Evolutionary conservation across 1,140 invertebrate species (phyloP).

Genomic region (Drosophila ohnishii): DNA sequence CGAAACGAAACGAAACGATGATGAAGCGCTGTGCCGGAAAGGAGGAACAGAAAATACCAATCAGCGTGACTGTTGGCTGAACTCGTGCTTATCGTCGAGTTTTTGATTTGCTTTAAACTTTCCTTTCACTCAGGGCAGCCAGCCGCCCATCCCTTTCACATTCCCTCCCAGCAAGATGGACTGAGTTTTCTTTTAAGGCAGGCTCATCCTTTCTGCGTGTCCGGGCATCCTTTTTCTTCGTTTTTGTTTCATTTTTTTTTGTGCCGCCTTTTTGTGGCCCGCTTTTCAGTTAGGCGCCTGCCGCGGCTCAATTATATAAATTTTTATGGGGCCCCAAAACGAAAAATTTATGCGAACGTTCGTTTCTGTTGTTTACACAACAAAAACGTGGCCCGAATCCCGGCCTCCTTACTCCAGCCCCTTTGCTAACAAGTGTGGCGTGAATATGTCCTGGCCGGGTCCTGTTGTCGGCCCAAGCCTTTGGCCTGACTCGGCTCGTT

Average conservation of each 20-base stretch:
- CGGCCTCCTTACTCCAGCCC: not conserved
- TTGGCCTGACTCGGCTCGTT: conserved; percentile 20
- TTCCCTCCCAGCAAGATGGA: conserved; percentile 26
- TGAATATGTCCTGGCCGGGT: conserved; percentile 45
- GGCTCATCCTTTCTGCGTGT: conserved; percentile 55
- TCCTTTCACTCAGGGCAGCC: conserved; percentile 38
- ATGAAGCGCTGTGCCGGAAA: conserved; percentile 14
- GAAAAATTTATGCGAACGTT: conserved; percentile 74
- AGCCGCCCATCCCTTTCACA: conserved; percentile 3
- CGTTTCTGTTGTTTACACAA: conserved; percentile 68
- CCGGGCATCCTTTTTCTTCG: conserved; percentile 48
- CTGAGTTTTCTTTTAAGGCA: conserved; percentile 64
- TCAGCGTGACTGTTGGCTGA: conserved; percentile 75
- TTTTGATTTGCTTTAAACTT: conserved; percentile 81
- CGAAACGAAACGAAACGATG: conserved; percentile 13
- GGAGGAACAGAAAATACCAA: conserved; percentile 66
- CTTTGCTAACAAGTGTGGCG: conserved; percentile 50
- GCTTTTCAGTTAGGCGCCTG: conserved; percentile 54
- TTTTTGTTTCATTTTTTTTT: conserved; percentile 4
- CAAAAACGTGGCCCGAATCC: conserved; percentile 25
- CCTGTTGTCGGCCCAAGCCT: conserved; percentile 27
- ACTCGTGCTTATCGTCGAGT: conserved; percentile 79
- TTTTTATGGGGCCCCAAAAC: conserved; percentile 64
- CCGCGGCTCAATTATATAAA: conserved; percentile 76
- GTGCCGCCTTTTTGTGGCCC: conserved; percentile 18